Conservation (phyloP, 2,113 vertebrate genomes). For the Dunckerocampus dactyliophorus region DNA sequence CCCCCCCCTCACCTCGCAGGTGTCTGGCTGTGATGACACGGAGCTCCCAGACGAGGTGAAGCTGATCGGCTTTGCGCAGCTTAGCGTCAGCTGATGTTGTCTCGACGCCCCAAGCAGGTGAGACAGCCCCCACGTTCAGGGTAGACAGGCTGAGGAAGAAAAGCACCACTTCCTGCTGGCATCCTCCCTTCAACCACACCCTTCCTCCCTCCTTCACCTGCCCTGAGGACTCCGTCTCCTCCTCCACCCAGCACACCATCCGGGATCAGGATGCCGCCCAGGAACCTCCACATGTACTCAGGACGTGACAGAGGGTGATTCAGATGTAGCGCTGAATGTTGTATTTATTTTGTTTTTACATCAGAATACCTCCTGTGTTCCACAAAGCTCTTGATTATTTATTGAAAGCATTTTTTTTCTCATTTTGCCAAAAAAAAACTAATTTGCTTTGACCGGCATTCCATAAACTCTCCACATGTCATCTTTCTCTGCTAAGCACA, state of each 20-base stretch:
- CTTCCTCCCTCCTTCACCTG: conserved; percentile 39
- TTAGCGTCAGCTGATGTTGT: conserved; percentile 90
- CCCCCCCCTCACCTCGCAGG: conserved; percentile 66
- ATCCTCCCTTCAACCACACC: conserved; percentile 37
- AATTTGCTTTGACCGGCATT: conserved; percentile 35
- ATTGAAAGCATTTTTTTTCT: conserved; percentile 52
- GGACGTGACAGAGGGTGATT: conserved; percentile 83
- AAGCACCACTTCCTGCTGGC: conserved; percentile 35
- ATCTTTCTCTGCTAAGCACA: conserved; percentile 26
- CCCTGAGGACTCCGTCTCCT: conserved; percentile 22
- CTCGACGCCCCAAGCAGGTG: conserved; percentile 66
- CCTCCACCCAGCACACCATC: conserved; percentile 42
- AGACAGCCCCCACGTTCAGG: conserved; percentile 71
- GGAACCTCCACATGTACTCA: conserved; percentile 82
- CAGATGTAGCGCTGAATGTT: conserved; percentile 76
- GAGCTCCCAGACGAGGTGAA: conserved; percentile 97
- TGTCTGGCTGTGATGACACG: conserved; percentile 85
- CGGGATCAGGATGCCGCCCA: conserved; percentile 59
- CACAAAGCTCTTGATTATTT: conserved; percentile 65
- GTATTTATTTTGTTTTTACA: conserved; percentile 56
- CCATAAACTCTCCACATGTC: not conserved
- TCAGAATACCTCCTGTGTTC: conserved; percentile 74
- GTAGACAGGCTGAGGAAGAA: conserved; percentile 76
- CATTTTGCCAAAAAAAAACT: conserved; percentile 44
- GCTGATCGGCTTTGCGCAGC: conserved; percentile 96